phyloP scores from a whole-genome alignment of 2,888 invertebrate genomes.

The Anthophora plumipes region DNA sequence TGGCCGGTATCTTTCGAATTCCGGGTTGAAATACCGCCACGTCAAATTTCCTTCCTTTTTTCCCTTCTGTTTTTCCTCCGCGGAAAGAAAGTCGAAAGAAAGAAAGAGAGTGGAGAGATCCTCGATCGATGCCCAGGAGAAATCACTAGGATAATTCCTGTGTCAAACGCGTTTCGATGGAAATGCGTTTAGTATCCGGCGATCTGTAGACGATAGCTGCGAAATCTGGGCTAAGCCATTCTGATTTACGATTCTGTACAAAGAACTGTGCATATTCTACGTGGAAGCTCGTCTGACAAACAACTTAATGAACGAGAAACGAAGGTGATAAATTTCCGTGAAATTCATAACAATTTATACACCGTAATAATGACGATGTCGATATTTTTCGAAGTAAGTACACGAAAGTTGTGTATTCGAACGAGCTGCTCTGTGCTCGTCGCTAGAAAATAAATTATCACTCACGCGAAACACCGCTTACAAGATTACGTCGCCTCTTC shows the following conservation, averaged over 20 bases:
- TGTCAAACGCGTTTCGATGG: neutral
- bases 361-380: constrained; percentile 15
- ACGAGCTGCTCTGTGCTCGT: constrained; percentile 1
- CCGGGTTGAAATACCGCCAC: constrained; percentile 6
- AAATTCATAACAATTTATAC: constrained; percentile 25
- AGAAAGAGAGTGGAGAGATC: too few species aligned
- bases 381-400: constrained; percentile 23
- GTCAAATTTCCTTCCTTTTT: constrained; percentile 19
- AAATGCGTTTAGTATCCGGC: neutral
- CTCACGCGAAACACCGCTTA: constrained; percentile 4
- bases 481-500: constrained; percentile 24
- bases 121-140: neutral
- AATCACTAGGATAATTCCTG: constrained; percentile 24
- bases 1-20: neutral
- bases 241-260: constrained; percentile 20
- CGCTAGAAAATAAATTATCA: constrained; percentile 12
- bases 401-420: neutral
- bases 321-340: constrained; percentile 37
- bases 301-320: constrained; percentile 35
- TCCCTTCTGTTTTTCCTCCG: too few species aligned
- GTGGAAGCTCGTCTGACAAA: constrained; percentile 9
- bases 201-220: neutral
- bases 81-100: constrained; percentile 25
- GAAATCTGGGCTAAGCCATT: constrained; percentile 8
- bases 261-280: neutral